Evolutionary conservation across 2,888 invertebrate species (phyloP), one percentile per base, ranked within the genome.

Genomic region (Escarpia spicata): DNA sequence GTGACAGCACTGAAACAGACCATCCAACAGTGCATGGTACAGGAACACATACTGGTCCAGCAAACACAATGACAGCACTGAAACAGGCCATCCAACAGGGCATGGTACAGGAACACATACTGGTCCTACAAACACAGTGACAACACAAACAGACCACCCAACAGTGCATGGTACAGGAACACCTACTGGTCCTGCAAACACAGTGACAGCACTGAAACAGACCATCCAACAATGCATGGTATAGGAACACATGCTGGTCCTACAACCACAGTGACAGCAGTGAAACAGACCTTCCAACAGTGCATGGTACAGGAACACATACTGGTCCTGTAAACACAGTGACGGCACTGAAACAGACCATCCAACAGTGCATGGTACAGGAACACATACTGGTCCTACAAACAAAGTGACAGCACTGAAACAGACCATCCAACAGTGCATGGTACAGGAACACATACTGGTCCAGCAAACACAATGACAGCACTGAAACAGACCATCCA

Each of bases 391-490:
- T n/a, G n/a, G n/a, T n/a, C n/a, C n/a, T n/a, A n/a, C n/a, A n/a
- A n/a, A n/a, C n/a, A n/a, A n/a, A n/a, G n/a, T n/a, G n/a, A n/a
- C n/a, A n/a, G n/a, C n/a, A 75, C 26, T 75, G 75, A 75, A 75
- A 75, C 75, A 75, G 75, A 75, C 75, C 75, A 26, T 75, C 75
- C n/a, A 75, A 75, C 75, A 75, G 75, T 75, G 75, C 75, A 75
- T 75, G n/a, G 75, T n/a, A 75, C 26, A 75, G 75, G 75, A 75
- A 75, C 75, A 75, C 75, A 75, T 75, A 75, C n/a, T 75, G 75
- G 26, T 8, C 75, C 75, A 26, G 75, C n/a, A n/a, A 75, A 26
- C 75, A 75, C 75, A 75, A 1, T 75, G 75, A 75, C 75, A 26
- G 26, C n/a, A 75, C 26, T 75, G 75, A 75, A 75, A 75, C 75